These are phyloP conservation scores for Alcis repandata DNA, from an alignment of 2,888 invertebrate species.

Conservation along the genomic window DNA sequence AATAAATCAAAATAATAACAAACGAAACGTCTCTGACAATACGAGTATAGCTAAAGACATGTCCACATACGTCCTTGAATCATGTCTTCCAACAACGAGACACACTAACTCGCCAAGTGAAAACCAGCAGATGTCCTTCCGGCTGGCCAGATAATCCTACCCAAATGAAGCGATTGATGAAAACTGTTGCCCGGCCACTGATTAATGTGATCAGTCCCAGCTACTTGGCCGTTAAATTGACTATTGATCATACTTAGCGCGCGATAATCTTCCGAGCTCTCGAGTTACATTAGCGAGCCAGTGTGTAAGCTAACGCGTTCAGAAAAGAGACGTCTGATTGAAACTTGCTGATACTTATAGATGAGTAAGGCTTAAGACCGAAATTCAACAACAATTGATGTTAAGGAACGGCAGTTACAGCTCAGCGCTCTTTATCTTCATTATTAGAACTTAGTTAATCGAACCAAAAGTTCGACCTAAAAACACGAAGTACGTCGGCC, in stretches of 20 bases:
- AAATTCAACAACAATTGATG: too few relatives aligned
- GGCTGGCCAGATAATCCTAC: conserved; percentile 32
- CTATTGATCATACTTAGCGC: conserved; percentile 82
- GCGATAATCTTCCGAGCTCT: conserved; percentile 73
- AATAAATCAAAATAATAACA: too few relatives aligned
- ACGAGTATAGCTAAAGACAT: too few relatives aligned
- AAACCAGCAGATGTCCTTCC: conserved; percentile 34
- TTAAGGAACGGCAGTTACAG: too few relatives aligned
- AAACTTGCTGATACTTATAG: too few relatives aligned
- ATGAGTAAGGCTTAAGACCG: too few relatives aligned
- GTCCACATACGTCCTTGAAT: background rate
- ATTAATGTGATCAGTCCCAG: conserved; percentile 71
- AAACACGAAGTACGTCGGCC: too few relatives aligned
- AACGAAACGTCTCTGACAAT: background rate
- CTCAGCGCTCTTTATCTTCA: too few relatives aligned
- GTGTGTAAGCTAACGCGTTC: conserved; percentile 12
- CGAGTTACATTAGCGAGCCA: conserved; percentile 16
- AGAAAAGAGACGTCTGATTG: background rate
- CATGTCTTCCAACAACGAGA: conserved; percentile 10
- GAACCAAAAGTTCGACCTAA: too few relatives aligned
- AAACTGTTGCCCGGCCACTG: conserved; percentile 63
- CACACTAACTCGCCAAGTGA: conserved; percentile 27
- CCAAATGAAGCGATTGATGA: conserved; percentile 60
- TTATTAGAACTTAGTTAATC: too few relatives aligned
- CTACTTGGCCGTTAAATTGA: conserved; percentile 79